Conservation (phyloP, 2,888 invertebrate genomes). For the Andrena marginata region DNA sequence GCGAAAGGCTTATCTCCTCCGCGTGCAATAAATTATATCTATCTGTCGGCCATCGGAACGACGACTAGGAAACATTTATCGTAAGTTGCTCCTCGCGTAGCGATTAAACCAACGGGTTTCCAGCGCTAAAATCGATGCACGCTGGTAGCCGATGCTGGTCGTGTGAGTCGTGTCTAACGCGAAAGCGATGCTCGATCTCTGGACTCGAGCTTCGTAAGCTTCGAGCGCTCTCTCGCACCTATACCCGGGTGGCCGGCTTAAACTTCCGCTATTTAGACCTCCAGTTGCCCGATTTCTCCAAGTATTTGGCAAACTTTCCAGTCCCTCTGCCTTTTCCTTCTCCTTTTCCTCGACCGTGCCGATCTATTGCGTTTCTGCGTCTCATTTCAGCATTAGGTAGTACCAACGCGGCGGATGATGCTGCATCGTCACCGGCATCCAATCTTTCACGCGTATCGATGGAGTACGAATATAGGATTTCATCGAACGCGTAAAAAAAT, state of each 20-base stretch:
- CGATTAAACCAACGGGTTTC: slow-evolving; percentile 50
- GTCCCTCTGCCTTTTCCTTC: not conserved
- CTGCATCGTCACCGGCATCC: not conserved
- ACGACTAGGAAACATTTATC: slow-evolving; percentile 38
- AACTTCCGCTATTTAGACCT: not conserved
- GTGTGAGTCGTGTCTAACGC: not conserved
- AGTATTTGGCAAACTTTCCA: too few relatives aligned
- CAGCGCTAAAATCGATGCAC: slow-evolving; percentile 1
- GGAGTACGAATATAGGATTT: slow-evolving; percentile 16
- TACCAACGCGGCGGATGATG: not conserved
- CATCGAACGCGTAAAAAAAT: slow-evolving; percentile 21
- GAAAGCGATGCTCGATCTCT: slow-evolving; percentile 13
- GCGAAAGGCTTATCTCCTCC: slow-evolving; percentile 29
- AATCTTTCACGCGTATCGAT: slow-evolving; percentile 2
- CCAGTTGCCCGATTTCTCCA: not conserved
- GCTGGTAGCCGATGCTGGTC: not conserved
- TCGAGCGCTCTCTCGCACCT: not conserved
- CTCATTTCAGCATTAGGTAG: not conserved
- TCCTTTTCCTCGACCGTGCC: not conserved
- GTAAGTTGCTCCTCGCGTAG: slow-evolving; percentile 27
- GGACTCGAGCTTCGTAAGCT: not conserved
- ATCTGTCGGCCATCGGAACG: slow-evolving; percentile 40
- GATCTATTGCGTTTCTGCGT: not conserved
- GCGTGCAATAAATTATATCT: slow-evolving; percentile 42
- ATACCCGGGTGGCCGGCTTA: not conserved